Base-by-base conservation (phyloP, 2,888 invertebrate genomes). In the Heliconius sara region DNA sequence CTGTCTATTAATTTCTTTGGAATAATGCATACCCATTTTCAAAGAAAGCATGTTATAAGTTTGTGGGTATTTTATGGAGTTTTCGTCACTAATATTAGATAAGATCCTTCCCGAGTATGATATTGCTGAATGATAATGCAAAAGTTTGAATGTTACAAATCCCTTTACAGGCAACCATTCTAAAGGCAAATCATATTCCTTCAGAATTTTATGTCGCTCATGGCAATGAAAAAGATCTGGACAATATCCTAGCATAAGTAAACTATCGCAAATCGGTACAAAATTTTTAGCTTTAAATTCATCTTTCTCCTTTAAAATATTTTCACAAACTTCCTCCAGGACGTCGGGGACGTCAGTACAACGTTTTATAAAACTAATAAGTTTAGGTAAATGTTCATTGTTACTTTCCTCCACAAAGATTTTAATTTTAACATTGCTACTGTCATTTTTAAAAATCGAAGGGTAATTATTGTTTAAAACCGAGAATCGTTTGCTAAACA, bases 401-500 rank as follows among this genome's bases (percentile, higher is more conserved):
- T 96, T 96, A 0, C 87, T 91, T 80, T 96, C 96, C 83, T 97
- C 97, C 0, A 97, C 85, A 0, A 97, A 89, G 74, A 97, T 94
- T 80, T 95, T 93, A 84, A 89, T 95, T 89, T 91, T 93, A 66
- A 92, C 92, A 39, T 80, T 83, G 16, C 86, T 83, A 65, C 89
- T 87, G 13, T 87, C 78, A 0, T 81, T 57, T 79, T 87, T 88
- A 82, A 93, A 94, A 83, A 94, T 89, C 4, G 94, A 93, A 16
- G 90, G 88, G 85, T 96, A 97, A 86, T 96, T 96, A 83, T 97
- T 95, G 79, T 96, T 95, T 67, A 97, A 91, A 34, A 96, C 96
- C 0, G 96, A 95, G 87, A 97, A 97, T 80, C 98, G 93, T 86
- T 95, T 96, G 71, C 96, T 96, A 88, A 98, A 98, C 86, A 95